These are phyloP conservation scores for Drosophila anceps DNA, from an alignment of 2,888 invertebrate species.

Conservation along the genomic window DNA sequence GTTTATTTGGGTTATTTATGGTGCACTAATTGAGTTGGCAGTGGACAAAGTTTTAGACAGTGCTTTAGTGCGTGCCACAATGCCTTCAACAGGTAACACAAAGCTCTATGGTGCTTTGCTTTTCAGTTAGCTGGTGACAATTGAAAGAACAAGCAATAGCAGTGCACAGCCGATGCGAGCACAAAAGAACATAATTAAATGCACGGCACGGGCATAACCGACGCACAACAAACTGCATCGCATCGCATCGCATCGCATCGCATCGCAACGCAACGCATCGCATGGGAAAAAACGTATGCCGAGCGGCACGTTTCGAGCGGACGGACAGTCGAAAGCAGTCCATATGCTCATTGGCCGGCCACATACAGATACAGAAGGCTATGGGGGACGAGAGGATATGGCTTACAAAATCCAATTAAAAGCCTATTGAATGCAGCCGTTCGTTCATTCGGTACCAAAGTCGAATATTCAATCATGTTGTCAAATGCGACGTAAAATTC, in stretches of 20 bases:
- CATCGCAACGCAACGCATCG: too few species aligned
- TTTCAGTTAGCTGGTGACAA: background rate
- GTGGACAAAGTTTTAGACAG: constrained; percentile 6
- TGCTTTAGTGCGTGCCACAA: constrained; percentile 1
- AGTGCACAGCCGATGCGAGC: background rate
- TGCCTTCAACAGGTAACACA: constrained; percentile 1
- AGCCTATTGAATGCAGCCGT: background rate
- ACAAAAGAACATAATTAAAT: constrained; percentile 1
- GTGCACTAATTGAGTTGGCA: constrained; percentile 45
- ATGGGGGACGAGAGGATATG: too few species aligned
- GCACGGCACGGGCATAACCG: background rate
- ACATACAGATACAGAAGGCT: too few species aligned
- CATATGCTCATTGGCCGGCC: too few species aligned
- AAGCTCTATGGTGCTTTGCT: background rate
- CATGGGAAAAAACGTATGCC: background rate
- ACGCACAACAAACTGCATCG: background rate
- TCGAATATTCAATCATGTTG: background rate
- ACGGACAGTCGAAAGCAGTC: background rate
- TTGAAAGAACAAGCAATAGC: background rate
- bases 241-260: too few species aligned
- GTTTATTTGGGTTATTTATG: constrained; percentile 38
- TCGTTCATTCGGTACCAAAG: background rate
- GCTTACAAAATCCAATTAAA: background rate
- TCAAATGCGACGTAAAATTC: background rate
- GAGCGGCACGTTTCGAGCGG: background rate